Evolutionary conservation across 1,140 invertebrate genomes (phyloP).

Genomic region (Lasaia peninsularis): DNA sequence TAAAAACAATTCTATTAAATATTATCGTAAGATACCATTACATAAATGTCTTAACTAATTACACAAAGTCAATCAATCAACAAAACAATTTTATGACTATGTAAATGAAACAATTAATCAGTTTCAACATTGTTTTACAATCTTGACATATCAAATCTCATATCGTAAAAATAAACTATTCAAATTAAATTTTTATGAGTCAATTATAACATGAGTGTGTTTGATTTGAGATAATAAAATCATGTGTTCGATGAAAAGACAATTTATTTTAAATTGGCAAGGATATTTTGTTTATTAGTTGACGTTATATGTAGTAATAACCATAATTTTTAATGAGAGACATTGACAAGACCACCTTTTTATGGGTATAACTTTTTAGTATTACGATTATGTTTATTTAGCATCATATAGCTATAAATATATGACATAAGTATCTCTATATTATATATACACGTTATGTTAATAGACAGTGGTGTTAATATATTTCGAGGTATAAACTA

Average conservation of each 20-base stretch:
- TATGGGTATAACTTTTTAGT: too few relatives aligned
- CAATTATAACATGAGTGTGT: neutral
- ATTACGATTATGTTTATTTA: too few relatives aligned
- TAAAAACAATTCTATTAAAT: neutral
- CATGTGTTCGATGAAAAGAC: neutral
- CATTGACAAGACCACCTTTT: too few relatives aligned
- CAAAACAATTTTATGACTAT: neutral
- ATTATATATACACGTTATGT: too few relatives aligned
- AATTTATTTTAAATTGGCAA: neutral
- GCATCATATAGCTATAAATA: too few relatives aligned
- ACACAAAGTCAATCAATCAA: neutral
- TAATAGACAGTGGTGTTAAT: too few relatives aligned
- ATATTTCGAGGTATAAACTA: too few relatives aligned
- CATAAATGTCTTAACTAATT: neutral
- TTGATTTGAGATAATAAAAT: neutral
- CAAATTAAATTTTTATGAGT: neutral
- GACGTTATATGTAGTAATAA: too few relatives aligned
- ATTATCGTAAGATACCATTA: neutral
- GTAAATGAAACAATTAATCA: neutral
- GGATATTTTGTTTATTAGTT: too few relatives aligned
- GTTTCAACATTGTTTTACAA: neutral
- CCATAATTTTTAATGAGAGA: too few relatives aligned
- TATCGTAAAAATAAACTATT: slow-evolving; percentile 4
- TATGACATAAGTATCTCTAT: too few relatives aligned
- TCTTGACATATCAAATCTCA: neutral